Conservation (phyloP, 2,797 vertebrate genomes). For the Jordanella pulchra region DNA sequence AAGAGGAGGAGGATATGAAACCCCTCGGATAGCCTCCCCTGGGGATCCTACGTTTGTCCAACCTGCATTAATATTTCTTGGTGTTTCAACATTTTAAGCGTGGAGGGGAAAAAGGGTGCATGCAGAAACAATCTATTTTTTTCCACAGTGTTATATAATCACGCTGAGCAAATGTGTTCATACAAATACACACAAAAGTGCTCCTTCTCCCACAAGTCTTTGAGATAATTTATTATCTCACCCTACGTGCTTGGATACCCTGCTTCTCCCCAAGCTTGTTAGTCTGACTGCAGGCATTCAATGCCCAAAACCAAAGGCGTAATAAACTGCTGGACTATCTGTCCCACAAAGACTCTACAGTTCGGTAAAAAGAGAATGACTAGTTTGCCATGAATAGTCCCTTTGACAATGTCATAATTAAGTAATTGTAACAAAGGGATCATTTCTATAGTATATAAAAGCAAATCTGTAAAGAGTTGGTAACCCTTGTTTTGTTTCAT, state of each 20-base stretch:
- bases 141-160: constrained; percentile 26
- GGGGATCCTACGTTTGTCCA: constrained; percentile 73
- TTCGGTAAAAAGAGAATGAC: constrained; percentile 24
- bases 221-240: constrained; percentile 56
- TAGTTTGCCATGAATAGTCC: constrained; percentile 8
- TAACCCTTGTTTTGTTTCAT: background rate
- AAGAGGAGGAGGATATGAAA: constrained; percentile 60
- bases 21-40: constrained; percentile 61
- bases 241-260: constrained; percentile 40
- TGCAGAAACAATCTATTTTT: constrained; percentile 19
- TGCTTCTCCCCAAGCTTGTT: constrained; percentile 60
- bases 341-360: constrained; percentile 28
- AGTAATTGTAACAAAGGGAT: constrained; percentile 38
- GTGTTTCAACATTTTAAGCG: constrained; percentile 51
- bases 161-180: constrained; percentile 17
- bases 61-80: constrained; percentile 79
- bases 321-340: constrained; percentile 25
- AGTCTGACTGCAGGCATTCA: constrained; percentile 45
- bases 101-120: constrained; percentile 33
- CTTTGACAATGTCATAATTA: constrained; percentile 44
- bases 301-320: constrained; percentile 28
- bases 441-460: constrained; percentile 40
- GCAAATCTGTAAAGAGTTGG: constrained; percentile 20
- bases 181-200: constrained; percentile 28
- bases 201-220: constrained; percentile 28